Evolutionary conservation across 1,140 invertebrate species (phyloP).

Genomic region (Riptortus pedestris): DNA sequence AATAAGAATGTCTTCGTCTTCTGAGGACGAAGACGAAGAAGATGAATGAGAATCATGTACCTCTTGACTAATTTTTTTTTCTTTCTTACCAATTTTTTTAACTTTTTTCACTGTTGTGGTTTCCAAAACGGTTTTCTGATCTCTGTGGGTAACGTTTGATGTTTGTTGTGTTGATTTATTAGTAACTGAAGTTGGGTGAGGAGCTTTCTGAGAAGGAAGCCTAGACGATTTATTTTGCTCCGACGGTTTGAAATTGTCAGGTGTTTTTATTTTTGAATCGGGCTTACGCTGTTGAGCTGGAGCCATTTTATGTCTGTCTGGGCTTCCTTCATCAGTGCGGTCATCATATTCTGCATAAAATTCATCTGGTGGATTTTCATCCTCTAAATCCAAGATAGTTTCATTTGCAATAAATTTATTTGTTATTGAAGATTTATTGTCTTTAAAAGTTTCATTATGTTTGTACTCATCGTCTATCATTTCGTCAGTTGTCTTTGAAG

Average conservation of each 20-base stretch:
- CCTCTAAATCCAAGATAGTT: slow-evolving; percentile 30
- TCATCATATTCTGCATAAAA: slow-evolving; percentile 32
- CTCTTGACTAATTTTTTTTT: not conserved
- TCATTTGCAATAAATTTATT: slow-evolving; percentile 8
- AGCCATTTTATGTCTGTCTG: not conserved
- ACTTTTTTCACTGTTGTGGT: slow-evolving; percentile 4
- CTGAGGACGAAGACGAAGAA: slow-evolving; percentile 28
- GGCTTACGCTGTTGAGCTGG: no score
- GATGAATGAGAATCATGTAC: not conserved
- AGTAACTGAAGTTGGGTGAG: not conserved
- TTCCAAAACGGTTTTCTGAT: not conserved
- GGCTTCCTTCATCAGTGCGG: not conserved
- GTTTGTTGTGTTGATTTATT: slow-evolving; percentile 1
- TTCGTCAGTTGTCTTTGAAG: slow-evolving; percentile 14
- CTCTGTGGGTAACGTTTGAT: slow-evolving; percentile 22
- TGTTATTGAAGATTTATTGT: not conserved
- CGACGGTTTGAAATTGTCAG: not conserved
- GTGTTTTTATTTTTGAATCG: not conserved
- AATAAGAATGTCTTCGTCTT: slow-evolving; percentile 26
- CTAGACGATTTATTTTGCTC: not conserved
- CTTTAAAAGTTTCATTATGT: not conserved
- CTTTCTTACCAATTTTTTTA: not conserved
- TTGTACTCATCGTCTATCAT: not conserved
- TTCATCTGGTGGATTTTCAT: slow-evolving; percentile 34
- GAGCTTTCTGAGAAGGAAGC: not conserved